Conservation (phyloP, 1,140 invertebrate species). For the Polypedilum vanderplanki region DNA sequence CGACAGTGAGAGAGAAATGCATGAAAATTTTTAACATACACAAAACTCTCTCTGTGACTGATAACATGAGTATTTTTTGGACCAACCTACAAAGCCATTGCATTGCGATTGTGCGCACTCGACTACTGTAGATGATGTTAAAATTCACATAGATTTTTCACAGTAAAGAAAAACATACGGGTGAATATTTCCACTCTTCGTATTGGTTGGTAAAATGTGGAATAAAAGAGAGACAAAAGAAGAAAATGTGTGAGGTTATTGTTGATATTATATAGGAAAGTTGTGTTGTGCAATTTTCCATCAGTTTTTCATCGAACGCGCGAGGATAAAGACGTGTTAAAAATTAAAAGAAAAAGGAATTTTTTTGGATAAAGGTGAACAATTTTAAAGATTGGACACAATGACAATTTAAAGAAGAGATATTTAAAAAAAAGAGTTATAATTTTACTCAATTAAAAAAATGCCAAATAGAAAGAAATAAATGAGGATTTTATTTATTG, state of each 20-base stretch:
- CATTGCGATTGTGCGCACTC: slow-evolving; percentile 5
- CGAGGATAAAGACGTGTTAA: neutral
- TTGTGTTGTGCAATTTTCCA: neutral
- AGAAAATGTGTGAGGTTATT: slow-evolving; percentile 1
- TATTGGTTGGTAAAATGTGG: neutral
- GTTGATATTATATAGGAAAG: neutral
- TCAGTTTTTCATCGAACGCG: slow-evolving; percentile 2
- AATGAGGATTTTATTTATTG: too few relatives aligned
- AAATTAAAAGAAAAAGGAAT: neutral
- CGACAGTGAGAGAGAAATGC: neutral
- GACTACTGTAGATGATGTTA: neutral
- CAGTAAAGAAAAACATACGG: neutral
- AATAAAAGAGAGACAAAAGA: neutral
- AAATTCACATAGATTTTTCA: neutral
- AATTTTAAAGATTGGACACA: too few relatives aligned
- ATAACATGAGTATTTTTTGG: neutral
- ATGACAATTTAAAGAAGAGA: too few relatives aligned
- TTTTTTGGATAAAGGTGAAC: neutral
- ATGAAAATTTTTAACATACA: slow-evolving; percentile 17
- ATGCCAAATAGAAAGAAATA: too few relatives aligned
- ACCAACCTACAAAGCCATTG: slow-evolving; percentile 20
- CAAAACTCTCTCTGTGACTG: too few relatives aligned
- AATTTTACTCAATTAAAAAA: too few relatives aligned
- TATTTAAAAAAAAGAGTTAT: too few relatives aligned
- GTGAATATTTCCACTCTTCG: slow-evolving; percentile 9